These are phyloP conservation scores for Steatocranus sp. DNA, from an alignment of 2,797 vertebrate species.

Conservation along the genomic window DNA sequence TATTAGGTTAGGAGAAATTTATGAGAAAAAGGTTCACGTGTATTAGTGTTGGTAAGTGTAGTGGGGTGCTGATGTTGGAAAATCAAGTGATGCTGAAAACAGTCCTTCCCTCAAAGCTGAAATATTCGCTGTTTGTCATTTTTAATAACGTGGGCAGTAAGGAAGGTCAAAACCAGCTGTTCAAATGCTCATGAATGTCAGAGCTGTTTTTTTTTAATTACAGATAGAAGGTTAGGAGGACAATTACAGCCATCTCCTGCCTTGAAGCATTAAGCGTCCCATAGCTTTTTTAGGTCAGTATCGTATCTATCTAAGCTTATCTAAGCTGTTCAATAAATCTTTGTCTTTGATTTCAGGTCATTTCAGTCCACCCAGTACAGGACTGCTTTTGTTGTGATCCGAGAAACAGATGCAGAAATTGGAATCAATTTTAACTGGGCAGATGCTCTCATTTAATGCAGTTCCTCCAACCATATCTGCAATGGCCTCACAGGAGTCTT, in stretches of 20 bases:
- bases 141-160: neutral
- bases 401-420: slow-evolving; percentile 9
- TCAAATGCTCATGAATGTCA: neutral
- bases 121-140: neutral
- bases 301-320: neutral
- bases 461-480: slow-evolving; percentile 30
- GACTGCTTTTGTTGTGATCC: neutral
- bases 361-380: neutral
- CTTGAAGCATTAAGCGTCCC: neutral
- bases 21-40: neutral
- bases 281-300: slow-evolving; percentile 1
- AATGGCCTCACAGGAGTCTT: slow-evolving; percentile 49
- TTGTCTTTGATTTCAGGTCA: slow-evolving; percentile 2
- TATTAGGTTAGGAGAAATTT: neutral
- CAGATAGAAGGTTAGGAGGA: slow-evolving; percentile 2
- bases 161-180: neutral
- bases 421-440: slow-evolving; percentile 27
- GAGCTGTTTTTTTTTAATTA: slow-evolving; percentile 15
- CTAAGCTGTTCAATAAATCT: neutral
- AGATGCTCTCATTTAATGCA: slow-evolving; percentile 39
- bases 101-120: neutral
- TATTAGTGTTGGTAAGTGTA: neutral
- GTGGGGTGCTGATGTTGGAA: neutral
- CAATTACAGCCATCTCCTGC: neutral
- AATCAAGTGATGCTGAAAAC: neutral